Base-by-base conservation (phyloP, 1,140 invertebrate species). In the Atta cephalotes region DNA sequence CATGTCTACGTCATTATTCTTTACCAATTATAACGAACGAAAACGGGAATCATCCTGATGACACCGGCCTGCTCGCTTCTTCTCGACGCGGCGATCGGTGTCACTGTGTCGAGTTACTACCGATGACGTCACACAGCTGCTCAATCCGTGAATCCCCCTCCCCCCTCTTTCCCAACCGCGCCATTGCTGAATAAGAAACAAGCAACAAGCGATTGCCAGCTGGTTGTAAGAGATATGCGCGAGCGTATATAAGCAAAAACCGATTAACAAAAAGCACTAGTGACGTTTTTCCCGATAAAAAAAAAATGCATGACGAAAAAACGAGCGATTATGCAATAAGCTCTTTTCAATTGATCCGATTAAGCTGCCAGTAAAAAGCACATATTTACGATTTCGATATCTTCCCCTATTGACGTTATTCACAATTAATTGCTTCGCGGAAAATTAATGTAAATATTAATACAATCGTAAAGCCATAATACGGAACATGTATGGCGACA, bases 71-170 rank as follows among this genome's bases (percentile, higher is more conserved):
- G 88, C 85, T 82, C 53, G 60, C 77, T 65, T 81, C 53, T 76
- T 79, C 60, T 88, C 85, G 84, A 70, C 56, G 88, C 85, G 87
- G 74, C 90, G 58, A 94, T 93, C 91, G 92, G 92, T 94, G 93
- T 93, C 93, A 93, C 92, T 93, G 91, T 93, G 93, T 94, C 93
- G 92, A 87, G 88, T 3, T 31, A 31, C 28, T 31, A 31, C 28
- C 28, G 28, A 31, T 31, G 28, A 31, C 28, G 28, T 31, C 28
- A 31, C 28, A 31, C 28, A 31, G 28, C 28, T 31, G 28, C 28
- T 31, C 28, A 31, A 31, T 31, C 28, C 28, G 28, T 3, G 28
- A 31, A 31, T 31, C 28, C 3, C 28, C 28, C 28, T 31, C 28
- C 81, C 31, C 3, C 31, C 31, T 6, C 45, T 76, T 84, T 77